These are phyloP conservation scores for Plumapathes pennacea DNA, from an alignment of 92 coral and sea anemone species.

Conservation along the genomic window DNA sequence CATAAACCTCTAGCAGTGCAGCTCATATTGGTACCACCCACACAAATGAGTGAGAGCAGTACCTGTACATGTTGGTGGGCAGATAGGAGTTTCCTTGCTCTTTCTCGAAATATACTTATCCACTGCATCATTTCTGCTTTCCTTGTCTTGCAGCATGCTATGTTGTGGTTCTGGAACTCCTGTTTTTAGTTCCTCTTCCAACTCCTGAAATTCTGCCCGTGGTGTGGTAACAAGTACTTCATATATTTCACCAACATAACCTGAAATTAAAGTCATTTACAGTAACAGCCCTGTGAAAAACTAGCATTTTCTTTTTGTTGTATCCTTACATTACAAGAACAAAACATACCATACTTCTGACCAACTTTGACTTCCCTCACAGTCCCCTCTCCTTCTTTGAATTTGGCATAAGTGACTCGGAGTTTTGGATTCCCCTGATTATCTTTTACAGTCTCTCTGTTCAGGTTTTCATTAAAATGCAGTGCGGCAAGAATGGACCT, in stretches of 20 bases:
- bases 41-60: no score
- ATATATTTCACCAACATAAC: conserved; percentile 24
- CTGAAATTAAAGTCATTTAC: background rate
- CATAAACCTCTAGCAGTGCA: no score
- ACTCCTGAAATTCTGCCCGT: conserved; percentile 18
- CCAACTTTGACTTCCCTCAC: conserved; percentile 28
- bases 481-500: conserved; percentile 43
- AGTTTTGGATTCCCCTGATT: conserved; percentile 12
- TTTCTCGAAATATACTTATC: conserved; percentile 19
- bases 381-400: conserved; percentile 31
- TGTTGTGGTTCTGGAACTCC: conserved; percentile 26
- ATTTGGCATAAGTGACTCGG: conserved; percentile 20
- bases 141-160: conserved; percentile 23
- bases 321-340: background rate
- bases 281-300: background rate
- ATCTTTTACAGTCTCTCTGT: conserved; percentile 22
- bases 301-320: background rate
- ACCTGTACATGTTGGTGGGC: conserved; percentile 41
- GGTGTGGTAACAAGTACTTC: conserved; percentile 10
- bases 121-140: conserved; percentile 16
- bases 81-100: conserved; percentile 14
- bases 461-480: conserved; percentile 37
- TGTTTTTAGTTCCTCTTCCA: conserved; percentile 18
- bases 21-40: no score
- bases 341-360: conserved; percentile 24